Conservation (phyloP, 1,140 invertebrate species). For the Archegozetes longisetosus region DNA sequence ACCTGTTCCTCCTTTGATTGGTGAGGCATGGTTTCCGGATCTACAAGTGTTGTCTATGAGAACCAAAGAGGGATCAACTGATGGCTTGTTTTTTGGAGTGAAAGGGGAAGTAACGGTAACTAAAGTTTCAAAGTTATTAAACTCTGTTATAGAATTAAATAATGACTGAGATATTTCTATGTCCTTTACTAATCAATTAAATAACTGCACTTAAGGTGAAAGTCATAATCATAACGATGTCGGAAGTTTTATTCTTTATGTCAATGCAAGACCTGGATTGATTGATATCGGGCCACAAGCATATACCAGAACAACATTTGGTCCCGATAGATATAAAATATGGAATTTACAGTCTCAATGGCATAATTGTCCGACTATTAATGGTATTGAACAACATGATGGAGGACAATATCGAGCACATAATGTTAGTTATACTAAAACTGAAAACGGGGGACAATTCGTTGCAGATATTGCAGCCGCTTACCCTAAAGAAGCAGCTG, state of each 20-base stretch:
- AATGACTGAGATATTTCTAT: no score
- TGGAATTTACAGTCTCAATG: background rate
- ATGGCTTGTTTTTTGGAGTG: background rate
- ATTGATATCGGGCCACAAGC: background rate
- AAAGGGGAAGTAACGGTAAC: no score
- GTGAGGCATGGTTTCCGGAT: background rate
- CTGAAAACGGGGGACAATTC: background rate
- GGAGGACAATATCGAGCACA: background rate
- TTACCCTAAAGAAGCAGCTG: no score
- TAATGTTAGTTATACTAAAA: background rate
- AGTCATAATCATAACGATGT: conserved; percentile 4
- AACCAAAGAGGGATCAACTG: background rate
- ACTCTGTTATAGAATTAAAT: no score
- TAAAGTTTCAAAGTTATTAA: no score
- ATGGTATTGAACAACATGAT: background rate
- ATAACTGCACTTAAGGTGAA: no score
- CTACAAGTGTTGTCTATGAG: background rate
- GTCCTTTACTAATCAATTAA: no score
- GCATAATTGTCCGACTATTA: background rate
- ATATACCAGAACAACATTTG: background rate
- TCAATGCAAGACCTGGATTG: background rate
- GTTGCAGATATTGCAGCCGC: no score
- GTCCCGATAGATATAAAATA: background rate
- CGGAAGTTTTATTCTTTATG: background rate
- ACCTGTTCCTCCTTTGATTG: background rate